phyloP scores from a whole-genome alignment of 1,140 invertebrate genomes.

The Araneus ventricosus region DNA sequence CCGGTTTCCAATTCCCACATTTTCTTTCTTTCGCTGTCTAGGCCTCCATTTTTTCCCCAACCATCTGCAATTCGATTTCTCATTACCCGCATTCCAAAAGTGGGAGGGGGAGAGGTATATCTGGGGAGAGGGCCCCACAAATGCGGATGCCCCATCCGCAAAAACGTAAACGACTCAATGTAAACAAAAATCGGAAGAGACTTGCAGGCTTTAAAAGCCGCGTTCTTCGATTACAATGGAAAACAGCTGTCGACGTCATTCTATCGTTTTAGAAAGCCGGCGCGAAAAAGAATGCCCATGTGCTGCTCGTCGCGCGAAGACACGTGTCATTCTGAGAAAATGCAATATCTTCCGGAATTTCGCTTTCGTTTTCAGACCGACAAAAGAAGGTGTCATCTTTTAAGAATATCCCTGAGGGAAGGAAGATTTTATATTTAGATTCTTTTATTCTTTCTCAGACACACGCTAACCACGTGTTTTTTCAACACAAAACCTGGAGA shows the following conservation, averaged over 20 bases:
- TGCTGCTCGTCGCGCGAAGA: too few species aligned
- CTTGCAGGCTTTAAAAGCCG: background rate
- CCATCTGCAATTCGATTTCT: background rate
- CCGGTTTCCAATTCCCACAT: background rate
- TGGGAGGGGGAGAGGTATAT: background rate
- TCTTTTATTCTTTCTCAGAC: too few species aligned
- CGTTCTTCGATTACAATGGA: background rate
- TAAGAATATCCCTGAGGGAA: too few species aligned
- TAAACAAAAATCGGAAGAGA: background rate
- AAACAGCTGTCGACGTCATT: background rate
- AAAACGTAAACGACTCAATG: background rate
- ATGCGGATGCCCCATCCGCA: background rate
- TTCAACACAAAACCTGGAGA: too few species aligned
- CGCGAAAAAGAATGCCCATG: too few species aligned
- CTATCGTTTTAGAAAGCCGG: background rate
- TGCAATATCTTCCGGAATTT: too few species aligned
- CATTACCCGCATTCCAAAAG: background rate
- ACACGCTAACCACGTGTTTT: too few species aligned
- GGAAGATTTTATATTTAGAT: too few species aligned
- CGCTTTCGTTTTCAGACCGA: too few species aligned
- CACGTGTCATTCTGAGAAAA: too few species aligned
- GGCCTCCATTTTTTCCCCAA: background rate
- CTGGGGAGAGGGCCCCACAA: background rate
- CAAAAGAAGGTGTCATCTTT: too few species aligned
- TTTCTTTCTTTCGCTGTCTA: background rate